Conservation (phyloP, 2,797 vertebrate genomes). For the Coilia nasus region DNA sequence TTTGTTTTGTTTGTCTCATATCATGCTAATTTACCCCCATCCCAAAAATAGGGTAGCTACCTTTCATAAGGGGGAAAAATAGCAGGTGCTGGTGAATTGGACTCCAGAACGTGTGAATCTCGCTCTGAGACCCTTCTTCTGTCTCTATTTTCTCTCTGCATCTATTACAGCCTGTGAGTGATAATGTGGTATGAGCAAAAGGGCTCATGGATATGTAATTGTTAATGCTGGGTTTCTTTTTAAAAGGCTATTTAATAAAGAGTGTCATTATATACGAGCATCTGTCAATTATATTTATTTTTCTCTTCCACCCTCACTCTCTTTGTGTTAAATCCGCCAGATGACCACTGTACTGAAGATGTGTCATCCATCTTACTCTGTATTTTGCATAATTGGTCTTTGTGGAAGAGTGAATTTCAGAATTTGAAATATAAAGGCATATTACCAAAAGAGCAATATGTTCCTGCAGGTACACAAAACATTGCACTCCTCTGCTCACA, state of each 20-base stretch:
- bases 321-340: neutral
- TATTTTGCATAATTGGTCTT: neutral
- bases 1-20: slow-evolving; percentile 59
- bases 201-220: neutral
- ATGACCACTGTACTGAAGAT: neutral
- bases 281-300: neutral
- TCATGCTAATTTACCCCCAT: neutral
- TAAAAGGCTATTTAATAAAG: neutral
- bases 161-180: neutral
- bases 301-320: neutral
- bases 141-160: neutral
- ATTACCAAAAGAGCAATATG: too few relatives aligned
- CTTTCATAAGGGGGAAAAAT: neutral
- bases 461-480: too few relatives aligned
- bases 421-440: too few relatives aligned
- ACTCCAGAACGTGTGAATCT: neutral
- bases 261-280: neutral
- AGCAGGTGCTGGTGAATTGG: neutral
- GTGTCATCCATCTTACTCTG: neutral
- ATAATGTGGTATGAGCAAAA: neutral
- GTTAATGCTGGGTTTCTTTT: neutral
- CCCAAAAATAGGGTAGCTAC: neutral
- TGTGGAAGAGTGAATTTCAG: neutral
- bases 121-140: neutral
- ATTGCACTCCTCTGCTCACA: too few relatives aligned